These are phyloP conservation scores for Hypocryptadius cinnamomeus DNA, from an alignment of 2,113 vertebrate species.

Conservation along the genomic window DNA sequence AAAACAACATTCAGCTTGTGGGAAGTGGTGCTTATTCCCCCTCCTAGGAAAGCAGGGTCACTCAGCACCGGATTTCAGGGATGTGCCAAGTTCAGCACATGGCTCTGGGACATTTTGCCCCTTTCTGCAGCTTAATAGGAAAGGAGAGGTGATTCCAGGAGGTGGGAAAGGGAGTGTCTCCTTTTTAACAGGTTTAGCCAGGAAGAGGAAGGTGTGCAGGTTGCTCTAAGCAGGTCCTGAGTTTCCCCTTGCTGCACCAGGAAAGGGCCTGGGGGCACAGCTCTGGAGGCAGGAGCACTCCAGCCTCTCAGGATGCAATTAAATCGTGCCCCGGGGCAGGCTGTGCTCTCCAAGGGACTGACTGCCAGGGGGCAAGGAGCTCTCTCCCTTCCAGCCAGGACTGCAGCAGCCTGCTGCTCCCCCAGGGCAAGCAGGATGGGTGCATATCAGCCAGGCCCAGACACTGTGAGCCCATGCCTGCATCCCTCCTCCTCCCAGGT, in stretches of 20 bases:
- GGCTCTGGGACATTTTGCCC: neutral
- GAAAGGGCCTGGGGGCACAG: neutral
- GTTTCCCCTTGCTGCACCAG: neutral
- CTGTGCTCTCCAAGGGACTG: neutral
- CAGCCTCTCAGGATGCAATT: constrained; percentile 9
- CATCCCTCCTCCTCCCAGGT: neutral
- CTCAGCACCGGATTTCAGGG: neutral
- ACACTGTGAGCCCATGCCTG: neutral
- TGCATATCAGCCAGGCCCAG: neutral
- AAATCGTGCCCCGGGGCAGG: neutral
- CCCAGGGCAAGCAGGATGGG: neutral
- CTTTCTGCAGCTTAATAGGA: neutral
- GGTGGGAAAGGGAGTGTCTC: neutral
- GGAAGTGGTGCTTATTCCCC: neutral
- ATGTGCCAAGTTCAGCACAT: neutral
- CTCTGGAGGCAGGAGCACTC: neutral
- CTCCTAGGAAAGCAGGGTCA: neutral
- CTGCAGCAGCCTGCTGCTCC: neutral
- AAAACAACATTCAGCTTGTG: neutral
- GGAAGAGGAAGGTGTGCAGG: neutral
- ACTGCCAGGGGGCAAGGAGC: fast-evolving
- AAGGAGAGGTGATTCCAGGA: neutral
- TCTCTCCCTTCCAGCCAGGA: neutral
- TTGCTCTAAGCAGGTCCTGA: neutral
- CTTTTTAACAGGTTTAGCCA: neutral